Conservation (phyloP, 2,797 vertebrate species). For the Coluber constrictor region DNA sequence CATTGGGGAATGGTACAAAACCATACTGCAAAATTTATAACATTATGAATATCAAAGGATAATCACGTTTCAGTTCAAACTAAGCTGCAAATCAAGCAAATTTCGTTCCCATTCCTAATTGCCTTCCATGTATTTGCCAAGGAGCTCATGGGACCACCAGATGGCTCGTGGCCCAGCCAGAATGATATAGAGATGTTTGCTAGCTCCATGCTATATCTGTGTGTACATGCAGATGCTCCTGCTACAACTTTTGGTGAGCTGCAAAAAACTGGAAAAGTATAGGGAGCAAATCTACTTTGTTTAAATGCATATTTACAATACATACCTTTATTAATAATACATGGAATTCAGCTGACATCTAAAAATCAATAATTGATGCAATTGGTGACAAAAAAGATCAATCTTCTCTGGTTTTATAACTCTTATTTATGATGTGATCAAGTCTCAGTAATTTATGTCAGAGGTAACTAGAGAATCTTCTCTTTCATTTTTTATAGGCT, state of each 20-base stretch:
- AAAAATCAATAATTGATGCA: neutral
- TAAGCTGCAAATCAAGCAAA: neutral
- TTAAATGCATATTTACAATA: neutral
- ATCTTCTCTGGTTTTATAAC: neutral
- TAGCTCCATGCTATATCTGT: no score
- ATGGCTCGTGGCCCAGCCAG: neutral
- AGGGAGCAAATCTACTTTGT: neutral
- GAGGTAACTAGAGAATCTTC: neutral
- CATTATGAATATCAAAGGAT: neutral
- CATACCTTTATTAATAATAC: neutral
- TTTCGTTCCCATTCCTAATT: neutral
- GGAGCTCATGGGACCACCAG: no score
- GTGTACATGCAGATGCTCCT: neutral
- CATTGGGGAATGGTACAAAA: neutral
- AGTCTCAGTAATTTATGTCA: neutral
- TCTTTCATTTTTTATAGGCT: neutral
- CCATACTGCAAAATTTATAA: neutral
- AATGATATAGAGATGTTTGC: neutral
- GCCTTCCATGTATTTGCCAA: neutral
- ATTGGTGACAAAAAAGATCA: neutral
- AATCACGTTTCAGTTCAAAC: neutral
- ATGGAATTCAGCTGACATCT: neutral
- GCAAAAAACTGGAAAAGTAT: neutral
- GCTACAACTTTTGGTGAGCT: neutral
- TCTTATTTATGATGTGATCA: neutral